Conservation (phyloP, 2,888 invertebrate species). For the Agrotis exclamationis region DNA sequence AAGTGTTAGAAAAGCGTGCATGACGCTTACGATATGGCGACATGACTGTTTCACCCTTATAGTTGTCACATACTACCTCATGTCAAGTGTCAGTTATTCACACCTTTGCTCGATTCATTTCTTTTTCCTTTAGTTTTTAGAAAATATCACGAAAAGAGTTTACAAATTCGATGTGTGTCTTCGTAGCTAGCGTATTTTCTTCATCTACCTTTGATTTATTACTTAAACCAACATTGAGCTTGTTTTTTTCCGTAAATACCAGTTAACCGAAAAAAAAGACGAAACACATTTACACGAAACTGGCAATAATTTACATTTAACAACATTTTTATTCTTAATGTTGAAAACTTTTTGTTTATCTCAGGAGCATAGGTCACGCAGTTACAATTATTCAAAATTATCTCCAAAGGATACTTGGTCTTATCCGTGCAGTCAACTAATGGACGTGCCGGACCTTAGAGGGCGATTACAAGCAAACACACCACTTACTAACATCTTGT, state of each 20-base stretch:
- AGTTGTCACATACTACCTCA: not conserved
- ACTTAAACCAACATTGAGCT: not conserved
- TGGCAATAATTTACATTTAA: constrained; percentile 11
- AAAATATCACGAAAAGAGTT: constrained; percentile 4
- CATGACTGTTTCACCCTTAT: no score
- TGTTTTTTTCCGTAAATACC: not conserved
- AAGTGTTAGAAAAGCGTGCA: no score
- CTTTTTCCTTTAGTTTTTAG: not conserved
- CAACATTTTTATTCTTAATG: constrained; percentile 9
- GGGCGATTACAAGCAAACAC: constrained; percentile 64
- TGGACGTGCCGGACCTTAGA: constrained; percentile 66
- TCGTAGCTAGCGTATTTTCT: no score
- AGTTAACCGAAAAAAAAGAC: not conserved
- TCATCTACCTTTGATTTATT: not conserved
- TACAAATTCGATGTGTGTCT: not conserved
- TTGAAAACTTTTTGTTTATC: constrained; percentile 54
- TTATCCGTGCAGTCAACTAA: constrained; percentile 64
- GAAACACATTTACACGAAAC: not conserved
- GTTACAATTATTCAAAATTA: constrained; percentile 66
- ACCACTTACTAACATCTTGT: constrained; percentile 64
- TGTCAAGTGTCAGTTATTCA: constrained; percentile 19
- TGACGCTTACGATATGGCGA: no score
- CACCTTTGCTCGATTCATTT: not conserved
- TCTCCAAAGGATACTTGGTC: constrained; percentile 46
- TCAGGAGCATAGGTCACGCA: constrained; percentile 41